phyloP scores from a whole-genome alignment of 2,113 vertebrate species.

The Notarius quadriscutis region DNA sequence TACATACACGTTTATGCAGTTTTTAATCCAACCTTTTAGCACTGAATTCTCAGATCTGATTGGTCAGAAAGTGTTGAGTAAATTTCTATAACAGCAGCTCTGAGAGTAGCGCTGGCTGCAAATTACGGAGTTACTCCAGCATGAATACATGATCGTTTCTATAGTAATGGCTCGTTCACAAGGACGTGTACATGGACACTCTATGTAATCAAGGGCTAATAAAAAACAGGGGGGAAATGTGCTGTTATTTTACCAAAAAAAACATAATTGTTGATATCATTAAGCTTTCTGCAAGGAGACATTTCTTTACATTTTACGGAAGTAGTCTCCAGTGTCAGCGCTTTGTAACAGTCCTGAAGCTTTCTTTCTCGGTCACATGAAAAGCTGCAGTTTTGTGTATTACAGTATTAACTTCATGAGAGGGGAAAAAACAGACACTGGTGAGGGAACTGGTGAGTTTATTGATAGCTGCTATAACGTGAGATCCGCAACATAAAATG shows the following conservation, averaged over 20 bases:
- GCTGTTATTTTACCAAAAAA: neutral
- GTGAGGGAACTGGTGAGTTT: neutral
- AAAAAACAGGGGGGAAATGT: neutral
- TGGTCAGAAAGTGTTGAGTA: neutral
- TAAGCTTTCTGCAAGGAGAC: neutral
- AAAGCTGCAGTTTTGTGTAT: neutral
- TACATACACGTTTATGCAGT: neutral
- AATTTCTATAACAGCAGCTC: neutral
- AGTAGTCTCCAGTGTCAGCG: neutral
- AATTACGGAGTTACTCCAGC: neutral
- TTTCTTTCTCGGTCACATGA: neutral
- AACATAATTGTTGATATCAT: neutral
- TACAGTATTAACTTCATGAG: neutral
- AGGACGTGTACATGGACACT: neutral
- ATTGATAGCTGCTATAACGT: neutral
- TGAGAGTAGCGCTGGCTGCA: neutral
- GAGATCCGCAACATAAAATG: neutral
- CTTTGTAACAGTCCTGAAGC: neutral
- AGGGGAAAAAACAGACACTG: neutral
- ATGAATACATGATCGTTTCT: neutral
- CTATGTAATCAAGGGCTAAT: neutral
- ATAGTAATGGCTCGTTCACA: neutral
- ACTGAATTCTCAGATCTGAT: neutral
- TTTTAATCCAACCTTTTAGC: neutral
- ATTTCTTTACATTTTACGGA: neutral